Base-by-base conservation (phyloP, 2,888 invertebrate genomes). In the Lasioglossum malachurum region DNA sequence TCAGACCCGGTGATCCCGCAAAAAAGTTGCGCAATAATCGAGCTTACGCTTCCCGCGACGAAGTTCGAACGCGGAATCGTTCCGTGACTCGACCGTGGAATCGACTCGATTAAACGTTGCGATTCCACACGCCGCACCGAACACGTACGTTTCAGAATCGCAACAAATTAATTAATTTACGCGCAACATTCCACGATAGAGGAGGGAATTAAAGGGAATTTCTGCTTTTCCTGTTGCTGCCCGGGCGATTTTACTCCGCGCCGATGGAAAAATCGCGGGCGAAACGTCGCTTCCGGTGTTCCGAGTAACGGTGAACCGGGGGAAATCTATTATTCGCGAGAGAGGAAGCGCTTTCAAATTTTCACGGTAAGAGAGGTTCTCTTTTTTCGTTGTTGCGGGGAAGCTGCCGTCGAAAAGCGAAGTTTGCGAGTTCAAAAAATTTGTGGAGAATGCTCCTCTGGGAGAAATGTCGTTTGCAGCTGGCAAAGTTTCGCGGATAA, bases 1-100 rank as follows among this genome's bases (percentile, higher is more conserved):
- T 31, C 44, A 19, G 57, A 78, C 23, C 16, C 16, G 60, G 31
- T 38, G n/a, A 49, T 60, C 31, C 64, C 31, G n/a, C 16, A 23
- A 35, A 31, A 31, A 82, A 78, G 49, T 78, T 78, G 35, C 31
- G 35, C 73, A 57, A 78, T 87, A 87, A 82, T 76, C 78, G 57
- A n/a, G 44, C 77, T n/a, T 60, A 14, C 31, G 23, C 38, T 27
- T 27, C 75, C 12, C 23, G 14, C 46, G 49, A 75, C 23, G 69
- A 78, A 78, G n/a, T 57, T 75, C 31, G 60, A 75, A 57, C 74
- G 69, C n/a, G 71, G 16, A 69, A 69, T 67, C 69, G 49, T 12
- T 46, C 69, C 78, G 69, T 69, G 77, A 53, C 67, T 49, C 35
- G 78, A 78, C 38, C 49, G 41, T 49, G 2, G 49, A 53, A 69